Percentiles rank a stretch among this genome's conserved stretches.
Conservation (phyloP, 2,113 vertebrate species). For the Prochilodus magdalenae region DNA sequence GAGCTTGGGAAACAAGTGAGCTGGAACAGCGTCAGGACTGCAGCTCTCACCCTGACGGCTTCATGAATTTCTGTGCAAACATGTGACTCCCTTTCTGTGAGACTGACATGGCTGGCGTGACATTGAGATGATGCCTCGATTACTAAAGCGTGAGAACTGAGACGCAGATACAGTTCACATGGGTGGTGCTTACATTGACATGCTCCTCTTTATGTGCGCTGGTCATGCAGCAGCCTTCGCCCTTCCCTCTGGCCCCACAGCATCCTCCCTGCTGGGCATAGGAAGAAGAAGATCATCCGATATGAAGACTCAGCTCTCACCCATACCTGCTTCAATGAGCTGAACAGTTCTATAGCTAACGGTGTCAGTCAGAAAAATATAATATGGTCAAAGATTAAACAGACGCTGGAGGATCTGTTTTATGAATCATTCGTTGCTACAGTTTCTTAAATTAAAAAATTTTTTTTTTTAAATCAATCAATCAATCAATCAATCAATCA, state of each 20-base stretch:
- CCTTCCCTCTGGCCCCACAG: conserved; percentile 75
- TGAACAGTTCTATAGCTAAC: too few relatives aligned
- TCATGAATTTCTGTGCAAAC: conserved; percentile 14
- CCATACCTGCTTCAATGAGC: too few relatives aligned
- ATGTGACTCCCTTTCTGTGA: conserved; percentile 35
- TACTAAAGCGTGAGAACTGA: not conserved
- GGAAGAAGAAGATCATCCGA: not conserved
- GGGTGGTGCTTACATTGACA: conserved; percentile 38
- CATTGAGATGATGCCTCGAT: conserved; percentile 27
- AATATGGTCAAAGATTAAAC: too few relatives aligned
- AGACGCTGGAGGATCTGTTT: too few relatives aligned
- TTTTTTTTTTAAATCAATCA: too few relatives aligned
- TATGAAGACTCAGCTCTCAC: too few relatives aligned
- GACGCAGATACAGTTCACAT: not conserved
- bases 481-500: too few relatives aligned
- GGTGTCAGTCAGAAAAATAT: too few relatives aligned
- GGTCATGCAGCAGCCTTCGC: conserved; percentile 80
- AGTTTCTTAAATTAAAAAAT: too few relatives aligned
- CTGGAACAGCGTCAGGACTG: too few relatives aligned
- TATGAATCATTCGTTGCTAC: too few relatives aligned
- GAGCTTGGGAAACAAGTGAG: conserved; percentile 5
- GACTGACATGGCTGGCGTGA: not conserved
- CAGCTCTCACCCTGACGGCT: too few relatives aligned
- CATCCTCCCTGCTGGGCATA: conserved; percentile 72
- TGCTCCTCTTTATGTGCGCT: conserved; percentile 52